These are phyloP conservation scores for Aphelenchoides avenae DNA, from an alignment of 1,140 invertebrate species.

Conservation along the genomic window DNA sequence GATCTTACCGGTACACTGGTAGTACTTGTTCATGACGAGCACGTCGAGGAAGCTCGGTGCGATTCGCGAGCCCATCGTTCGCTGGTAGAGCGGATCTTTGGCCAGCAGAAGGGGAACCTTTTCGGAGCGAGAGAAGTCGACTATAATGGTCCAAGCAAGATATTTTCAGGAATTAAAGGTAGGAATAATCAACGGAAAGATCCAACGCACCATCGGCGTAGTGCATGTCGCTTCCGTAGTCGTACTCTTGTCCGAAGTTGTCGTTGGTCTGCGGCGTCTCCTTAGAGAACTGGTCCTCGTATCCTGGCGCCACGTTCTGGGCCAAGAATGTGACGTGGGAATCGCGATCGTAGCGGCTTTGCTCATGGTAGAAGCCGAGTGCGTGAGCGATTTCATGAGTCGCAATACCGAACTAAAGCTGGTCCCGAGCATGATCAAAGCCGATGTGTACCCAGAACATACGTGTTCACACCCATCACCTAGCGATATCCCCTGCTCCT, in stretches of 20 bases:
- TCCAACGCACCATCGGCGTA: conserved; percentile 2
- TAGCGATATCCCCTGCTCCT: conserved; percentile 1
- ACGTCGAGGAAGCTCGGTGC: conserved; percentile 19
- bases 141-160: too few relatives aligned
- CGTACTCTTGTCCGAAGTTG: conserved; percentile 18
- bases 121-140: conserved; percentile 13
- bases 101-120: conserved; percentile 14
- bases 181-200: too few relatives aligned
- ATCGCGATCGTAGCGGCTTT: conserved; percentile 17
- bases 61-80: conserved; percentile 29
- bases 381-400: conserved; percentile 31
- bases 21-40: conserved; percentile 24
- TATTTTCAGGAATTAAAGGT: too few relatives aligned
- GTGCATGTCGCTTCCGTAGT: conserved; percentile 12
- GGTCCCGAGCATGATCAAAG: too few relatives aligned
- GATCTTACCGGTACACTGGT: conserved; percentile 23
- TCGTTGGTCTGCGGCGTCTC: conserved; percentile 15
- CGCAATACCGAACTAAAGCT: conserved; percentile 18
- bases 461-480: conserved; percentile 26
- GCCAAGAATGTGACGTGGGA: conserved; percentile 8
- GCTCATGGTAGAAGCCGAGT: conserved; percentile 25
- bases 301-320: conserved; percentile 22
- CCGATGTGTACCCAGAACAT: not conserved
- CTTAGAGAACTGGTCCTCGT: conserved; percentile 27
- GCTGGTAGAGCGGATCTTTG: conserved; percentile 23